Conservation (phyloP, 2,888 invertebrate species). For the Artemia sinica region DNA sequence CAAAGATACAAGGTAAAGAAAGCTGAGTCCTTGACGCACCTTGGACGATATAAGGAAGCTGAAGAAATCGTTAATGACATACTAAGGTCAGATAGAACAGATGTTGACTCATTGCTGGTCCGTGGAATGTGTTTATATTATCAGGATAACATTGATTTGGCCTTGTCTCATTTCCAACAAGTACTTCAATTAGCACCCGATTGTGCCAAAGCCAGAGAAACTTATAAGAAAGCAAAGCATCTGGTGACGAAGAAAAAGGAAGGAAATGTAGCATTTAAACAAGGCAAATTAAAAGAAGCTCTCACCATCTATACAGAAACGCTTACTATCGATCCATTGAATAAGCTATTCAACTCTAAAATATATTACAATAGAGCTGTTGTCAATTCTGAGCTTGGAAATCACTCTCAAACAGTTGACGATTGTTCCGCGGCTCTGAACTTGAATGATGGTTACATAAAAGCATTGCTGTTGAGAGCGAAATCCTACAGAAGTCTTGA, state of each 20-base stretch:
- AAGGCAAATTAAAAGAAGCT: constrained; percentile 59
- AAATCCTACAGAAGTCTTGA: constrained; percentile 65
- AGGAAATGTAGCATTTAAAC: constrained; percentile 73
- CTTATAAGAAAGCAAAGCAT: constrained; percentile 67
- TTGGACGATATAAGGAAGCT: constrained; percentile 65
- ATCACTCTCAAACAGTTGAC: constrained; percentile 54
- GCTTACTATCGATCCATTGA: constrained; percentile 61
- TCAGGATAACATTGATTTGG: constrained; percentile 71
- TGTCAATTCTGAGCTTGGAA: constrained; percentile 48
- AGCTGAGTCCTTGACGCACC: constrained; percentile 68
- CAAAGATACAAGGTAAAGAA: constrained; percentile 54
- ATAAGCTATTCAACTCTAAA: constrained; percentile 43
- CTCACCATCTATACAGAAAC: constrained; percentile 68
- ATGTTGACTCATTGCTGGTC: constrained; percentile 79
- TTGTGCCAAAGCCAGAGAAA: constrained; percentile 65
- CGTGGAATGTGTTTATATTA: constrained; percentile 80
- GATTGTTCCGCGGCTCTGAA: constrained; percentile 72
- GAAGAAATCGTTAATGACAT: constrained; percentile 72
- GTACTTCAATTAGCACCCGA: constrained; percentile 77
- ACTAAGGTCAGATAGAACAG: constrained; percentile 58
- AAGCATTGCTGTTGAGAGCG: constrained; percentile 68
- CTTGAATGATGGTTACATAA: constrained; percentile 65
- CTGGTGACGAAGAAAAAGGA: constrained; percentile 78
- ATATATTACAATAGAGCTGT: constrained; percentile 70
- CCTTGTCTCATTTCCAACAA: constrained; percentile 83